Percentiles rank a stretch among this genome's conserved stretches.
These are phyloP conservation scores for Castor canadensis DNA, from an alignment of 2,113 vertebrate species.

Conservation along the genomic window DNA sequence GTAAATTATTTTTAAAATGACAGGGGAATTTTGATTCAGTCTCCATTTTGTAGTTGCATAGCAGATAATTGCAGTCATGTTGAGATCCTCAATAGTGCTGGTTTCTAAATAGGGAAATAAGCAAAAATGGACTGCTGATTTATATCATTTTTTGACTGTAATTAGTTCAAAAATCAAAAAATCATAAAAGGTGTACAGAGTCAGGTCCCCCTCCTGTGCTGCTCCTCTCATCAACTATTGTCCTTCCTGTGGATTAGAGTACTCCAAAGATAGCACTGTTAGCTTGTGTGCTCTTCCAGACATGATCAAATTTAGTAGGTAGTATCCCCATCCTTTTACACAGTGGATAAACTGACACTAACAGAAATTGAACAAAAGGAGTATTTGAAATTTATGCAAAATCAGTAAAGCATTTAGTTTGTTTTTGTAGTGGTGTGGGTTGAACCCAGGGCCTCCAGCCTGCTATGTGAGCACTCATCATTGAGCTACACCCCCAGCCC, in stretches of 20 bases:
- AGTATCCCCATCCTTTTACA: background rate
- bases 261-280: background rate
- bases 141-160: slow-evolving; percentile 10
- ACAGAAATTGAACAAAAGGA: background rate
- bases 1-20: slow-evolving; percentile 20
- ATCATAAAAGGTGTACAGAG: background rate
- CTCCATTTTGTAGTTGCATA: background rate
- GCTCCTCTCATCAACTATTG: background rate
- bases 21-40: background rate
- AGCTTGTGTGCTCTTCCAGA: background rate
- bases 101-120: slow-evolving; percentile 31
- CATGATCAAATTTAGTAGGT: background rate
- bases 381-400: slow-evolving; percentile 25
- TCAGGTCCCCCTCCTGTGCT: background rate
- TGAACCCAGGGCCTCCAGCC: background rate
- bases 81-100: background rate
- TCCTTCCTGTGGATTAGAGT: background rate
- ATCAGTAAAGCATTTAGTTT: background rate
- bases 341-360: background rate
- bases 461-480: background rate
- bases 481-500: no score
- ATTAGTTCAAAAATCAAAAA: background rate
- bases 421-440: background rate
- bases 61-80: background rate
- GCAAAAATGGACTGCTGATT: background rate